These are phyloP conservation scores for Batillaria attramentaria DNA, from an alignment of 1,140 invertebrate genomes.

Conservation along the genomic window DNA sequence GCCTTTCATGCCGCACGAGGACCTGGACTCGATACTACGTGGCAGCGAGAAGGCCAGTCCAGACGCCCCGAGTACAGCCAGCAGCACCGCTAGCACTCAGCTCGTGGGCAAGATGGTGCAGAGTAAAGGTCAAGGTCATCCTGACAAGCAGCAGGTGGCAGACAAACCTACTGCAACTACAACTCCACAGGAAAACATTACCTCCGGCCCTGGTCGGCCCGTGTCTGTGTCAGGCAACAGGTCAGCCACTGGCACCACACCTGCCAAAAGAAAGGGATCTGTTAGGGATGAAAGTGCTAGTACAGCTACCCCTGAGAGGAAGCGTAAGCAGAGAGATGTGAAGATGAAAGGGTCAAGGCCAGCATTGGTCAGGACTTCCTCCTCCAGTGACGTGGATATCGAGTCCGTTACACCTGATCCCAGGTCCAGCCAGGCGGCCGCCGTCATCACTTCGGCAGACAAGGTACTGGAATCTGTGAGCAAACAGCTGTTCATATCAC, in stretches of 20 bases:
- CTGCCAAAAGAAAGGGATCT: background rate
- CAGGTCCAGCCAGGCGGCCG: background rate
- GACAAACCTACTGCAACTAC: background rate
- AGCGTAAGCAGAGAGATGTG: constrained; percentile 3
- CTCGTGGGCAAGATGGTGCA: background rate
- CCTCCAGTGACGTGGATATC: constrained; percentile 18
- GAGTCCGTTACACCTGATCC: background rate
- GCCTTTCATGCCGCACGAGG: constrained; percentile 22
- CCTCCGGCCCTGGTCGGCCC: background rate
- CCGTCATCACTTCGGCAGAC: background rate
- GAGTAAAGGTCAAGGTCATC: background rate
- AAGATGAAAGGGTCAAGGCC: background rate
- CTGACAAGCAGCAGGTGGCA: too few relatives aligned
- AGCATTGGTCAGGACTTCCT: background rate
- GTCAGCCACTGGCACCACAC: background rate
- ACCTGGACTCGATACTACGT: background rate
- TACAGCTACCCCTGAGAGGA: background rate
- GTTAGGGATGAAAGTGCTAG: background rate
- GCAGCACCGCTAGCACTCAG: constrained; percentile 3
- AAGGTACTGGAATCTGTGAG: background rate
- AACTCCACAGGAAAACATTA: too few relatives aligned
- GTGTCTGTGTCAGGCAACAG: background rate
- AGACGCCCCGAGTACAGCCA: background rate
- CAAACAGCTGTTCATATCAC: background rate
- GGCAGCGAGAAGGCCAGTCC: background rate